These are phyloP conservation scores for Lepidurus couesii DNA, from an alignment of 1,140 invertebrate genomes.

Conservation along the genomic window DNA sequence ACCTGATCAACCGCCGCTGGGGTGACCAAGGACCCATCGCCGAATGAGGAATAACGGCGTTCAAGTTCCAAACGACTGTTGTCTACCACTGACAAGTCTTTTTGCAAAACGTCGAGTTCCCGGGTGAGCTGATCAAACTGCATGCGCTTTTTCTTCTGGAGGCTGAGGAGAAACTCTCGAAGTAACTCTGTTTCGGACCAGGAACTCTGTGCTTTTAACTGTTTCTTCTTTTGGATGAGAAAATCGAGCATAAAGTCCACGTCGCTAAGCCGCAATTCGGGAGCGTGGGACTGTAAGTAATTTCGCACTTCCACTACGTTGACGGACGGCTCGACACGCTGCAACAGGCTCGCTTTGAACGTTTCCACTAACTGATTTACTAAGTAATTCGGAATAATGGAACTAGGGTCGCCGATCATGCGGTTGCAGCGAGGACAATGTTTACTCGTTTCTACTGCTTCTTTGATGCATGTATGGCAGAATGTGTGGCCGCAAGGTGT, in stretches of 20 bases:
- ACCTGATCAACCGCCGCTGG: neutral
- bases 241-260: slow-evolving; percentile 74
- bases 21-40: neutral
- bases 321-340: slow-evolving; percentile 41
- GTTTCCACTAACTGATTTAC: slow-evolving; percentile 77
- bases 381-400: slow-evolving; percentile 80
- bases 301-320: slow-evolving; percentile 51
- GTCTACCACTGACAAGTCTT: slow-evolving; percentile 72
- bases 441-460: slow-evolving; percentile 67
- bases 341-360: slow-evolving; percentile 50
- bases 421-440: slow-evolving; percentile 83
- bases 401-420: slow-evolving; percentile 57
- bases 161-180: slow-evolving; percentile 75
- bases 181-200: slow-evolving; percentile 71
- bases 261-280: slow-evolving; percentile 40
- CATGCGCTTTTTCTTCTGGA: slow-evolving; percentile 67
- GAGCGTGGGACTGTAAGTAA: slow-evolving; percentile 44
- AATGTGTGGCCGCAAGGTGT: slow-evolving; percentile 92
- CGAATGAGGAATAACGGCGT: neutral
- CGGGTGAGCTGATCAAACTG: slow-evolving; percentile 59
- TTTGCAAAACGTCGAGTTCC: slow-evolving; percentile 70
- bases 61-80: slow-evolving; percentile 39
- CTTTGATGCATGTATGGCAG: slow-evolving; percentile 76
- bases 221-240: slow-evolving; percentile 67
- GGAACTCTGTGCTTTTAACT: slow-evolving; percentile 71